A percentile compares a stretch with the other conserved stretches of the same genome.
These are phyloP conservation scores for Prunella fulvescens DNA, from an alignment of 2,113 vertebrate genomes.

Conservation along the genomic window DNA sequence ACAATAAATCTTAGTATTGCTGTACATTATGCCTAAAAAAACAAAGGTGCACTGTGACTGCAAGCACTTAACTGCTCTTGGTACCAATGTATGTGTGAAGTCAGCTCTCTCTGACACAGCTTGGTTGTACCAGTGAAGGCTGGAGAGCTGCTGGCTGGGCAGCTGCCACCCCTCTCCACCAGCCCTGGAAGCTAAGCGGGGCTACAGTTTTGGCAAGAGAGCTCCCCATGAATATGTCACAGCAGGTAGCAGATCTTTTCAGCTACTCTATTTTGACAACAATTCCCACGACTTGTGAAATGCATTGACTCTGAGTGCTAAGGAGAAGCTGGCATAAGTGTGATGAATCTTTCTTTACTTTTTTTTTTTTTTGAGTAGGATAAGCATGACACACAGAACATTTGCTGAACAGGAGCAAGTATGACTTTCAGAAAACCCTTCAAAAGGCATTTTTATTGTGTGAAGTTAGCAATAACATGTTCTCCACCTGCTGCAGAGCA, in stretches of 20 bases:
- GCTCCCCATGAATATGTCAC: background rate
- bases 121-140: background rate
- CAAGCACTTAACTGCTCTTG: background rate
- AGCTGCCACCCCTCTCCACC: background rate
- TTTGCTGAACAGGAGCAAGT: background rate
- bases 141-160: background rate
- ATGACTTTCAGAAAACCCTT: background rate
- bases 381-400: background rate
- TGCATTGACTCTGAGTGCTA: background rate
- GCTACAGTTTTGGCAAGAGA: background rate
- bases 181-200: background rate
- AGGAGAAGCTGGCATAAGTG: background rate
- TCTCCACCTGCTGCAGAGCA: background rate
- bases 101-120: background rate
- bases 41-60: background rate
- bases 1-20: background rate
- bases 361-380: background rate
- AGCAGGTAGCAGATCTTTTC: background rate
- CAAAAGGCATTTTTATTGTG: background rate
- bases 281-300: background rate
- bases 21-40: background rate
- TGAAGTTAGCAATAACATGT: background rate
- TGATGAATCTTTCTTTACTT: background rate
- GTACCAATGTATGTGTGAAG: rapidly evolving
- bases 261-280: background rate